phyloP scores from a whole-genome alignment of 1,140 invertebrate genomes.

The Drosophila lacertosa region DNA sequence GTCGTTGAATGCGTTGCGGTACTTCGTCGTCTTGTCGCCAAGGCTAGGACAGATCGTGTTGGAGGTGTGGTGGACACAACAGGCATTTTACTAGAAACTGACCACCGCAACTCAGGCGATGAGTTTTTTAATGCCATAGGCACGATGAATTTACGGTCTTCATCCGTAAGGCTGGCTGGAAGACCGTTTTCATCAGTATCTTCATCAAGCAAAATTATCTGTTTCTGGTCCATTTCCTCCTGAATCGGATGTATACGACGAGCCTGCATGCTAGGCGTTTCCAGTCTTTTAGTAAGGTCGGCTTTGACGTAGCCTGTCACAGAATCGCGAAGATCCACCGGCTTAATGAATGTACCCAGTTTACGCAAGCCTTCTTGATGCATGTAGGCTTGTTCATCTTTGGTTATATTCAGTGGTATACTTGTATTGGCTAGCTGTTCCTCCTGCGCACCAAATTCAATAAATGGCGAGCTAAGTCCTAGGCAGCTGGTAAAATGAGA shows the following conservation, averaged over 20 bases:
- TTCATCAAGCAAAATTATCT: constrained; percentile 80
- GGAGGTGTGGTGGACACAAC: constrained; percentile 20
- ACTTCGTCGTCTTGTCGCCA: constrained; percentile 27
- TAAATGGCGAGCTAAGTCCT: constrained; percentile 80
- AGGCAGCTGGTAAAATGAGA: constrained; percentile 60
- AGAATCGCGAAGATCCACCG: constrained; percentile 75
- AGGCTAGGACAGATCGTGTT: constrained; percentile 17
- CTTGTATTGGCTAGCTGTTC: constrained; percentile 80
- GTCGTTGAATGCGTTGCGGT: constrained; percentile 45
- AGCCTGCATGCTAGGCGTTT: constrained; percentile 41
- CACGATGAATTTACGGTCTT: constrained; percentile 82
- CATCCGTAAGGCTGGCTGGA: constrained; percentile 73
- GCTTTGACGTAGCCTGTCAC: constrained; percentile 74
- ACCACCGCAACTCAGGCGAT: constrained; percentile 62
- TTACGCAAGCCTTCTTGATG: constrained; percentile 79
- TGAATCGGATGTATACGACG: constrained; percentile 70
- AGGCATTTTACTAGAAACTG: constrained; percentile 16
- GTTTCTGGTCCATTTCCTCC: constrained; percentile 82
- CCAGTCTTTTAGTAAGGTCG: constrained; percentile 71
- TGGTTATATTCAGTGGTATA: constrained; percentile 77
- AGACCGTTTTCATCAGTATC: constrained; percentile 78
- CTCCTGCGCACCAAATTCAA: constrained; percentile 73
- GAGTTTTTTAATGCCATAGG: constrained; percentile 82
- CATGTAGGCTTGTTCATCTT: constrained; percentile 79
- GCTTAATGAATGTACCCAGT: constrained; percentile 81